Percentiles rank a stretch among this genome's conserved stretches.
phyloP scores from a whole-genome alignment of 1,140 invertebrate species.

The Condylostylus longicornis region DNA sequence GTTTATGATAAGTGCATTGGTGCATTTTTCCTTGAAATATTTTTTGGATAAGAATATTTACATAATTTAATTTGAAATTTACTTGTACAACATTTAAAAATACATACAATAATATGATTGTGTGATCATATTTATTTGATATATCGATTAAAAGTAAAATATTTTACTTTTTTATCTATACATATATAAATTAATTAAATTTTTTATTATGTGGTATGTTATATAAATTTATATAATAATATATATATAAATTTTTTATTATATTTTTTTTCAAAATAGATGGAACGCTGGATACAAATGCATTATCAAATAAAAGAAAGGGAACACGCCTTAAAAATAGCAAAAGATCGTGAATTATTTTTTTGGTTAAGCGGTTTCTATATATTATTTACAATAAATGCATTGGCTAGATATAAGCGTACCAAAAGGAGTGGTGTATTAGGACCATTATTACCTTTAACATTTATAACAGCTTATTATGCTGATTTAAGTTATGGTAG shows the following conservation, averaged over 20 bases:
- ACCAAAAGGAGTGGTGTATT: conserved; percentile 43
- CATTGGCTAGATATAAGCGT: conserved; percentile 34
- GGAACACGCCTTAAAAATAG: conserved; percentile 53
- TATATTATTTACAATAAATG: conserved; percentile 30
- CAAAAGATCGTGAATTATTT: conserved; percentile 52
- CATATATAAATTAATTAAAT: too few species aligned
- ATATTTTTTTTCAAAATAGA: conserved; percentile 27
- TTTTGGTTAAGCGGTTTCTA: conserved; percentile 58
- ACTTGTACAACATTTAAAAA: too few species aligned
- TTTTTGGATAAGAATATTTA: too few species aligned
- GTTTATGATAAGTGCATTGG: too few species aligned
- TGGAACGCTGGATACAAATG: conserved; percentile 61
- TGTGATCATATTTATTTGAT: too few species aligned
- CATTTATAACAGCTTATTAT: conserved; percentile 56
- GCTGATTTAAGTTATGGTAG: conserved; percentile 61
- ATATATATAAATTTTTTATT: conserved; percentile 2
- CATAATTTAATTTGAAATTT: too few species aligned
- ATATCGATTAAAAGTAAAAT: too few species aligned
- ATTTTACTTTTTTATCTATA: too few species aligned
- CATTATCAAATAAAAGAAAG: conserved; percentile 62
- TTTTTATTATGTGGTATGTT: too few species aligned
- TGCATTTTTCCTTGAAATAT: too few species aligned
- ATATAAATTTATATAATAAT: conserved; percentile 10
- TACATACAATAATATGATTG: too few species aligned
- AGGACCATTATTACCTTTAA: conserved; percentile 48